A percentile compares a stretch with the other conserved stretches of the same genome.
These are phyloP conservation scores for Sprattus sprattus DNA, from an alignment of 2,113 vertebrate genomes.

Conservation along the genomic window DNA sequence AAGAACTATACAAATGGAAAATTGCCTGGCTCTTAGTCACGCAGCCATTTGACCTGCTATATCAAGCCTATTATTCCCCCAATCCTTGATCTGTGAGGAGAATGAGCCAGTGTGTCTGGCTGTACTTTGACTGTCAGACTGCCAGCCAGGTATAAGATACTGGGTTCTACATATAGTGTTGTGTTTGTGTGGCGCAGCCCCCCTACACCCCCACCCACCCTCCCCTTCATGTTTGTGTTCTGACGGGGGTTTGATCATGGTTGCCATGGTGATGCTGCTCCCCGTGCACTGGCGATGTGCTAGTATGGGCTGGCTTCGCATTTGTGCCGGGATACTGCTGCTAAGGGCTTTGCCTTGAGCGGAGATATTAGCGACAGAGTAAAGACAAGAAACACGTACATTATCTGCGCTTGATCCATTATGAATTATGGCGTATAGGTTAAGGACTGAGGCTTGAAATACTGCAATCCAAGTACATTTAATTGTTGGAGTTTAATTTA, in stretches of 20 bases:
- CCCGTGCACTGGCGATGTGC: constrained; percentile 16
- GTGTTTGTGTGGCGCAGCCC: background rate
- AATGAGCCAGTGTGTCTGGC: background rate
- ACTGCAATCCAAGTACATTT: background rate
- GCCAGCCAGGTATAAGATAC: background rate
- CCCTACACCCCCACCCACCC: background rate
- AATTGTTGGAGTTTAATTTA: background rate
- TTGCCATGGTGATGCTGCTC: constrained; percentile 39
- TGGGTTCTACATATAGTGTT: background rate
- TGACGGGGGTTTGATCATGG: constrained; percentile 29
- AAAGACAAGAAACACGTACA: background rate
- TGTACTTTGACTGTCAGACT: background rate
- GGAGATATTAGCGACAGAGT: too few relatives aligned
- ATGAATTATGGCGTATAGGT: background rate
- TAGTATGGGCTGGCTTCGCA: constrained; percentile 13
- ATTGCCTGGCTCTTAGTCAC: background rate
- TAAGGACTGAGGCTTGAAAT: background rate
- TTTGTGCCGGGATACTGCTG: background rate
- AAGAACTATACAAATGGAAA: background rate
- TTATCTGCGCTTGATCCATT: background rate
- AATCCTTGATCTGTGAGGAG: background rate
- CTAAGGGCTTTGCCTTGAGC: background rate
- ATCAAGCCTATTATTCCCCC: background rate
- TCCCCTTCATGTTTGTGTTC: background rate
- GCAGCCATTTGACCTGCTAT: background rate